Evolutionary conservation across 2,888 invertebrate species (phyloP), one percentile per base, ranked within the genome.

Genomic region (Dorcus hopei): DNA sequence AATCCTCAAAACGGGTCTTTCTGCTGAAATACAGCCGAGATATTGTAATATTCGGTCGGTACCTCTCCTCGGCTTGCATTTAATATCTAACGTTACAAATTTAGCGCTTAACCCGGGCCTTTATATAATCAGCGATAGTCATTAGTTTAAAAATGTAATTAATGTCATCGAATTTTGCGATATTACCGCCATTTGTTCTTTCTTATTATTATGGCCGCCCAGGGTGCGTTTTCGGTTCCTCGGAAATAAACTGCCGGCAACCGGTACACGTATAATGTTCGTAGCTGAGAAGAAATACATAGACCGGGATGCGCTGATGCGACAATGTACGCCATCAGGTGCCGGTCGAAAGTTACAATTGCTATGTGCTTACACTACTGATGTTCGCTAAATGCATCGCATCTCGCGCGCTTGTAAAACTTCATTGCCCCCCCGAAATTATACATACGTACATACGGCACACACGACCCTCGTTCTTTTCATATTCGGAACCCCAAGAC

Each of bases 1-100:
- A 77, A 77, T 76, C 76, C 75, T 70, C 76, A 75, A 73, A 76
- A 77, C 75, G 75, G 26, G 76, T 73, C 74, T 71, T 70, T 70
- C 70, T 69, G 72, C 72, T 77, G 74, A 77, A 74, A 75, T 77
- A 76, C 77, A 65, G 76, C 75, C 63, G 66, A 69, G 71, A 76
- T 76, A 77, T 77, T 77, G 74, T 75, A 65, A 66, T 66, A 66
- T 61, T 51, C 57, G 47, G 53, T 39, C 56, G 52, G 23, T 52
- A 19, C 47, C 45, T 39, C 38, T 42, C 39, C 23, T 45, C 45
- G 52, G 65, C 68, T 72, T 73, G 75, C 75, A 75, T 76, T 76
- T 76, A 75, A 77, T 76, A 75, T 75, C 61, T 62, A 38, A 45
- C 45, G 45, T 45, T 45, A 45, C 23, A 16, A 45, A 23, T 45